Evolutionary conservation across 2,797 vertebrate genomes (phyloP), one percentile per base, ranked within the genome.

Genomic region (Sus cebifrons): DNA sequence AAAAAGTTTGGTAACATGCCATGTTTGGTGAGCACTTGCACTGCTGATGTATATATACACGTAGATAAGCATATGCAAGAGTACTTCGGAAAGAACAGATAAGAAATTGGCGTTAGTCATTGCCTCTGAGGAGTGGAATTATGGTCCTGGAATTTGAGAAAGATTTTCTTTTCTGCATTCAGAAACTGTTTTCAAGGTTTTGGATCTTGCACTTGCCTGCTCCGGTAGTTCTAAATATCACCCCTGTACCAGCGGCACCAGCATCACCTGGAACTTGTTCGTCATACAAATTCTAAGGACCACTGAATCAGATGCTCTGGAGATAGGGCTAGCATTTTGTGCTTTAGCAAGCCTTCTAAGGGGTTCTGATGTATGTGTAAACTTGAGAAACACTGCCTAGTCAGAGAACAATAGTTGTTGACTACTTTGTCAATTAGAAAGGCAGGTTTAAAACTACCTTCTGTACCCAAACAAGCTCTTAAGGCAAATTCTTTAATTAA

Each of bases 121-220:
- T 87, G 32, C 58, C 82, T 96, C 73, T 87, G 54, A 86, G 58
- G 49, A 85, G 27, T 81, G 11, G 70, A 84, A 85, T 71, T 54
- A 27, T 18, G 27, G 18, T 82, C 44, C 29, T 62, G 16, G 32
- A 82, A 20, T 82, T n/a, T 77, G 10, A 67, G 52, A 84, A 90
- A 73, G 21, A 54, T 49, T 85, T 60, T 14, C 32, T 89, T 86
- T 81, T 49, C 44, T 86, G 3, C 15, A n/a, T 82, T n/a, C n/a
- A 23, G 44, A 49, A 49, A 49, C 44, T 62, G 16, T 79, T 95
- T 95, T 84, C 64, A 68, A 40, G 16, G 13, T 36, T 44, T 84
- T 32, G 49, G 56, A n/a, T 62, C 86, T 88, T 90, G 25, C 52
- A 40, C 29, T 60, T 60, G 68, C 15, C 54, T 62, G 3, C 67